Evolutionary conservation across 2,113 vertebrate genomes (phyloP).

Genomic region (Ovis aries): DNA sequence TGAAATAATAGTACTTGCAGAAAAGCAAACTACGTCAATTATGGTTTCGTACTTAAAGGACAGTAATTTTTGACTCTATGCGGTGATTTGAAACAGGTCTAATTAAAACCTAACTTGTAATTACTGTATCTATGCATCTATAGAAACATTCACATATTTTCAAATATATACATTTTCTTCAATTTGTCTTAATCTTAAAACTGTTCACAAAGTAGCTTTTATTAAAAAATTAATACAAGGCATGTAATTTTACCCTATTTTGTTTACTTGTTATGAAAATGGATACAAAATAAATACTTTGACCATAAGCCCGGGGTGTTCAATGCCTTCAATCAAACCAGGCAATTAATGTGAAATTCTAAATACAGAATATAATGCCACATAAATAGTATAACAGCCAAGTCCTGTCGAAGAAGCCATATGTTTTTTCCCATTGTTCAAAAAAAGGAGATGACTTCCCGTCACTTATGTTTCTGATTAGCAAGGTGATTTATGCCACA

Average conservation of each 20-base stretch:
- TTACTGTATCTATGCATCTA: neutral
- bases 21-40: slow-evolving; percentile 29
- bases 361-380: slow-evolving; percentile 88
- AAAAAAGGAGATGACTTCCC: slow-evolving; percentile 97
- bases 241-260: slow-evolving; percentile 17
- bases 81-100: neutral
- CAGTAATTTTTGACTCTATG: slow-evolving; percentile 5
- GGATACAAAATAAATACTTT: slow-evolving; percentile 77
- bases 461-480: slow-evolving; percentile 99
- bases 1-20: slow-evolving; percentile 8
- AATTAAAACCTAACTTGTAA: slow-evolving; percentile 32
- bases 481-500: slow-evolving; percentile 99
- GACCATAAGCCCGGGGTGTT: slow-evolving; percentile 76
- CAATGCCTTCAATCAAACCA: slow-evolving; percentile 80
- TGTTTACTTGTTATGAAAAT: slow-evolving; percentile 58
- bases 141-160: neutral
- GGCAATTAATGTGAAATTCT: slow-evolving; percentile 88
- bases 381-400: slow-evolving; percentile 89
- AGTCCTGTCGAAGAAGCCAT: slow-evolving; percentile 96
- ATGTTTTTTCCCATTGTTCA: slow-evolving; percentile 99
- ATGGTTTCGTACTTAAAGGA: slow-evolving; percentile 8
- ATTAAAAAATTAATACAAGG: slow-evolving; percentile 45
- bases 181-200: slow-evolving; percentile 17
- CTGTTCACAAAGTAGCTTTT: neutral
- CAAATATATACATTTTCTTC: neutral